These are phyloP conservation scores for Pluvialis apricaria DNA, from an alignment of 2,113 vertebrate species.

Conservation along the genomic window DNA sequence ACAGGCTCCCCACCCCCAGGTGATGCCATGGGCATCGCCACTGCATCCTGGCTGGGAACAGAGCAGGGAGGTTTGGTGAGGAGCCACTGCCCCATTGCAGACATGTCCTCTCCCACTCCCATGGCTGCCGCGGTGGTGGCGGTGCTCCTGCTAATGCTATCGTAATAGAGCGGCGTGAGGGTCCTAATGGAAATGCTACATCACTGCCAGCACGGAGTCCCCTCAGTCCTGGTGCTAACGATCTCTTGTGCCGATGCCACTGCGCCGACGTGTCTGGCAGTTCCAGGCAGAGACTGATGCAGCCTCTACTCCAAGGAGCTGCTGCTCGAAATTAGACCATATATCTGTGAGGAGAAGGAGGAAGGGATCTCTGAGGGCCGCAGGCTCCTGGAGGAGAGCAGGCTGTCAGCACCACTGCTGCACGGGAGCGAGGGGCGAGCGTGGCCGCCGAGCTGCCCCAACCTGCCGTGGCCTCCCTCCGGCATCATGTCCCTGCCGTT, in stretches of 20 bases:
- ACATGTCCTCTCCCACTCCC: background rate
- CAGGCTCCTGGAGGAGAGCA: background rate
- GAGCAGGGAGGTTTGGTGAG: background rate
- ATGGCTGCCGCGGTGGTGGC: background rate
- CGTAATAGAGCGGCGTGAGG: background rate
- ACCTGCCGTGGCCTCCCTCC: background rate
- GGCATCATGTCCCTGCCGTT: background rate
- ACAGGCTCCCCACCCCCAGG: accelerated
- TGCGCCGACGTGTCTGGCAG: background rate
- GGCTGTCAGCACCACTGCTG: background rate
- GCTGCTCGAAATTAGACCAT: background rate
- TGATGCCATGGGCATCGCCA: background rate
- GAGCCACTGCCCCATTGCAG: background rate
- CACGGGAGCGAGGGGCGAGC: accelerated
- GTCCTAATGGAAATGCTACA: constrained; percentile 41
- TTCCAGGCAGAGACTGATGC: constrained; percentile 16
- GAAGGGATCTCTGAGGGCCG: background rate
- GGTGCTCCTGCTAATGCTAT: background rate
- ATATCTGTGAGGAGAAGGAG: background rate
- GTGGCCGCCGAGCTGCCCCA: accelerated
- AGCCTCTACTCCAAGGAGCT: background rate
- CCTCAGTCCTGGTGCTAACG: background rate
- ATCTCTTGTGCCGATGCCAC: background rate
- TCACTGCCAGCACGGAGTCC: background rate
- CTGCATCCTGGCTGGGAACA: background rate